Conservation (phyloP, 2,888 invertebrate species). For the Drosophila formosana region DNA sequence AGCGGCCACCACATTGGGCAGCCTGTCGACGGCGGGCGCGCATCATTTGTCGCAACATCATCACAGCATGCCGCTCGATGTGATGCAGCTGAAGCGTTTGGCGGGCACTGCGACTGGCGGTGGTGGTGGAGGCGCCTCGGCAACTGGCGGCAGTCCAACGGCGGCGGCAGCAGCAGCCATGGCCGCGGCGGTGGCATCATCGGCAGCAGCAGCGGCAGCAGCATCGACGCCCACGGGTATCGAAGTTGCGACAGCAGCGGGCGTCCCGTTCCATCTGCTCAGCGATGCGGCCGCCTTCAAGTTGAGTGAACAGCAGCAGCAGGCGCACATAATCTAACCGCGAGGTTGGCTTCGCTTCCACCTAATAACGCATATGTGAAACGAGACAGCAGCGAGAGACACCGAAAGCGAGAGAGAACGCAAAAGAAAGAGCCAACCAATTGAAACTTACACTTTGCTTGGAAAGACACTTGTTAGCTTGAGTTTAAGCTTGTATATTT, state of each 20-base stretch:
- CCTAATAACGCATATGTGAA: slow-evolving; percentile 19
- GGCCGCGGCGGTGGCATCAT: slow-evolving; percentile 1
- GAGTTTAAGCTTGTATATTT: too few relatives aligned
- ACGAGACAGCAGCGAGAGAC: not conserved
- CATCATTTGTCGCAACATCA: slow-evolving; percentile 44
- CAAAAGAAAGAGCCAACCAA: not conserved
- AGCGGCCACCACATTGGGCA: slow-evolving; percentile 54
- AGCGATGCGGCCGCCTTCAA: slow-evolving; percentile 74
- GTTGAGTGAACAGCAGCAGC: slow-evolving; percentile 68
- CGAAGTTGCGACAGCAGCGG: slow-evolving; percentile 64
- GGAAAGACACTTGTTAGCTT: not conserved
- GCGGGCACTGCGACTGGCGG: slow-evolving; percentile 20
- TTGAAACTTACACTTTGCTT: not conserved
- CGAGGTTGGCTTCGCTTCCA: slow-evolving; percentile 27
- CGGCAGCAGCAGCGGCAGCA: slow-evolving; percentile 14
- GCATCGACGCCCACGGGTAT: slow-evolving; percentile 30
- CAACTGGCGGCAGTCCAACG: slow-evolving; percentile 4
- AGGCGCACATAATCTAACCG: slow-evolving; percentile 75
- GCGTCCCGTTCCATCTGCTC: slow-evolving; percentile 70
- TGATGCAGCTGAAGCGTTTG: slow-evolving; percentile 47
- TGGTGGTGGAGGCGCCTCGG: not conserved
- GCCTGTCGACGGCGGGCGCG: slow-evolving; percentile 48
- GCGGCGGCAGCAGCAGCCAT: slow-evolving; percentile 14
- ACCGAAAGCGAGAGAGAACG: not conserved
- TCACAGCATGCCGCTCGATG: slow-evolving; percentile 40